Conservation (phyloP, 1,140 invertebrate species). For the Orchesella cincta region DNA sequence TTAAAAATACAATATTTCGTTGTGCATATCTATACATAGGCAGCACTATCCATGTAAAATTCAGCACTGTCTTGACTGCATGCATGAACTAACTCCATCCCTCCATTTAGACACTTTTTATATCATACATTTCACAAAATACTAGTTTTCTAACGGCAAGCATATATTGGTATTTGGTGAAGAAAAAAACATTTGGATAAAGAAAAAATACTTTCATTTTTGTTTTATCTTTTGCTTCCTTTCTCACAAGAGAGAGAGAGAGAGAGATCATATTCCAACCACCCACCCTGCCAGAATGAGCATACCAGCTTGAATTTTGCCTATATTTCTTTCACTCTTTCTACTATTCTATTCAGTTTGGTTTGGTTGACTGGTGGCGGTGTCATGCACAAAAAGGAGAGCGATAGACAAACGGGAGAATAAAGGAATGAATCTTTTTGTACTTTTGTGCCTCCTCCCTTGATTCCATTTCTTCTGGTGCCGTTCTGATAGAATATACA, state of each 20-base stretch:
- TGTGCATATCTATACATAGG: too few species aligned
- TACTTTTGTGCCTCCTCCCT: background rate
- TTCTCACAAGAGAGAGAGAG: background rate
- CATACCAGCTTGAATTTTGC: too few species aligned
- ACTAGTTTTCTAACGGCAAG: too few species aligned
- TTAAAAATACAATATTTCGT: too few species aligned
- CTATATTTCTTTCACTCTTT: background rate
- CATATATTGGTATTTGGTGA: background rate
- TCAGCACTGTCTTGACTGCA: background rate
- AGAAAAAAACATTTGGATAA: background rate
- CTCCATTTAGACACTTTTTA: background rate
- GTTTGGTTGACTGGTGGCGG: background rate
- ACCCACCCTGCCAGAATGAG: too few species aligned
- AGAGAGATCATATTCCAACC: background rate
- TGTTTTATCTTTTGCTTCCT: background rate
- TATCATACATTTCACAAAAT: background rate
- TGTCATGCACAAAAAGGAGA: background rate
- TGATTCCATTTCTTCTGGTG: background rate
- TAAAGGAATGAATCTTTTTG: background rate
- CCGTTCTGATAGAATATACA: background rate
- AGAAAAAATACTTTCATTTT: background rate
- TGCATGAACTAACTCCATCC: background rate
- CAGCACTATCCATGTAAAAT: too few species aligned
- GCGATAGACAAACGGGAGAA: background rate
- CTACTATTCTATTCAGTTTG: background rate